Evolutionary conservation across 2,797 vertebrate species (phyloP), one percentile per base, ranked within the genome.

Genomic region (Lithobates pipiens): DNA sequence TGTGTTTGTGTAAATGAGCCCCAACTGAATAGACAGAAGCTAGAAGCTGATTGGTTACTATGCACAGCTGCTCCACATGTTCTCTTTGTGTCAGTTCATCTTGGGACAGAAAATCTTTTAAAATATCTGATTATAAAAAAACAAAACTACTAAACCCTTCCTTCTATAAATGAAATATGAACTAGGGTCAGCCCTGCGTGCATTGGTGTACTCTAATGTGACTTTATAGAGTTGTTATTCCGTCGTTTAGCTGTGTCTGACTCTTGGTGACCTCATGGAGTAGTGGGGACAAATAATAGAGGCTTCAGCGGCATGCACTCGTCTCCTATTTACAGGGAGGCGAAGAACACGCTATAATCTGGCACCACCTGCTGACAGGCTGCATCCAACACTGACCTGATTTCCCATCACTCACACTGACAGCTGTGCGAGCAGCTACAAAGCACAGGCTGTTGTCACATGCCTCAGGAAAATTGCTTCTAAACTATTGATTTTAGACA

Each of bases 361-460:
- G 73, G 85, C 85, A 86, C 85, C 85, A 77, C 85, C 79, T 82
- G 85, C 79, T 82, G 85, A 86, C 85, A 61, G 16, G 18, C 75
- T 54, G 46, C 79, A 65, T 68, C 76, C 36, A 57, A 23, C 74
- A 70, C 65, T 81, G 79, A 86, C 74, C 73, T 86, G 85, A 65
- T 72, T 82, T 74, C 74, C 44, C 72, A 77, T 68, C 3, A 75
- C n/a, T 46, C 10, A 46, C 44, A 46, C 13, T 42, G 23, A 72
- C 85, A 82, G 73, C 77, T 69, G 70, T 80, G 70, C 32, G 13
- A 36, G 10, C 42, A 50, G 76, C 83, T 32, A 77, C 34, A 44
- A 79, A 25, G 8, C 65, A 27, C n/a, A 65, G n/a, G 10, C 65
- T 25, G 3, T 23, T 23, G n/a, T 67, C 65, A 67, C 44, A 50